phyloP scores from a whole-genome alignment of 2,797 vertebrate species.

The Tangara arthus region DNA sequence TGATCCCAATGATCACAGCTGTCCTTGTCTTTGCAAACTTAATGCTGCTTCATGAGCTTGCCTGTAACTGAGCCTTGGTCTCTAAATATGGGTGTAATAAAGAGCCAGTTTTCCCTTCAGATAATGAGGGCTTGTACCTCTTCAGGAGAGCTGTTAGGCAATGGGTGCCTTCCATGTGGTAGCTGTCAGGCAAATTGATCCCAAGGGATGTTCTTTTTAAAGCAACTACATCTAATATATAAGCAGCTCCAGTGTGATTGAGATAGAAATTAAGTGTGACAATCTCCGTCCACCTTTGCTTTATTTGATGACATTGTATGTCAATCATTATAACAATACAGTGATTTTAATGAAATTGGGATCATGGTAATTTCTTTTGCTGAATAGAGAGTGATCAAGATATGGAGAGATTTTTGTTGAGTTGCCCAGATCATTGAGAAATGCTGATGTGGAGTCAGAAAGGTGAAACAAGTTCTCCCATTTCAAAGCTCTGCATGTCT shows the following conservation, averaged over 20 bases:
- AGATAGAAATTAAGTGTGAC: not conserved
- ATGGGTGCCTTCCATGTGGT: not conserved
- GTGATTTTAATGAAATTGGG: not conserved
- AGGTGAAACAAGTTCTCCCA: not conserved
- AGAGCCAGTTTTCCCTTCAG: not conserved
- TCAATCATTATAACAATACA: not conserved
- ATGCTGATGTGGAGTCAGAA: not conserved
- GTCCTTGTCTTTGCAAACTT: not conserved
- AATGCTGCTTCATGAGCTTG: not conserved
- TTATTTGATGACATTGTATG: conserved; percentile 5
- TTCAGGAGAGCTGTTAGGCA: not conserved
- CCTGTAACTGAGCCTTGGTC: not conserved
- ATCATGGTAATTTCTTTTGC: not conserved
- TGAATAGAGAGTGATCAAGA: not conserved
- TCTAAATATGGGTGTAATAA: not conserved
- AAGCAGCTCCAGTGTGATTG: not conserved
- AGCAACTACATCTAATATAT: not conserved
- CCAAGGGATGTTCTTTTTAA: not conserved
- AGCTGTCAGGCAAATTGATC: conserved; percentile 3
- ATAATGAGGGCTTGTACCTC: not conserved
- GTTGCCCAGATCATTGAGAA: not conserved
- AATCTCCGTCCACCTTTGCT: not conserved
- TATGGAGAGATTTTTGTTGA: not conserved
- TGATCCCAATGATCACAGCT: not conserved
- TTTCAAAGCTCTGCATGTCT: not conserved